Evolutionary conservation across 2,113 vertebrate species (phyloP).

Genomic region (Spea bombifrons): DNA sequence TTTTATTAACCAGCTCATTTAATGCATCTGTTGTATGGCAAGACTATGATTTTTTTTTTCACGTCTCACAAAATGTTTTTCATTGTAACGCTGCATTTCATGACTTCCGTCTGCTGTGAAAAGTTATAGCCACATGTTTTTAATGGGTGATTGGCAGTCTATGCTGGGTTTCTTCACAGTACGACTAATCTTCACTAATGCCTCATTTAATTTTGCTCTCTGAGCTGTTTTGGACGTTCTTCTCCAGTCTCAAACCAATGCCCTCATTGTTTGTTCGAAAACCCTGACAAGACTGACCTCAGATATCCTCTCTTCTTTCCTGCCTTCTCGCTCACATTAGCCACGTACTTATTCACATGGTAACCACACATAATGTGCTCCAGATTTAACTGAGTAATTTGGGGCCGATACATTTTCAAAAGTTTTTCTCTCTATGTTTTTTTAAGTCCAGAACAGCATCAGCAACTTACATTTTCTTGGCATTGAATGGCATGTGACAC

Average conservation of each 20-base stretch:
- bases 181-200: conserved; percentile 63
- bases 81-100: not conserved
- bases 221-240: conserved; percentile 58
- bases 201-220: conserved; percentile 67
- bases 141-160: conserved; percentile 56
- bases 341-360: conserved; percentile 79
- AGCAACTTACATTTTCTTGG: conserved; percentile 65
- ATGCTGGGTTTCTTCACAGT: conserved; percentile 54
- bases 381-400: conserved; percentile 69
- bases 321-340: conserved; percentile 63
- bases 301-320: conserved; percentile 73
- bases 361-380: conserved; percentile 75
- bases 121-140: conserved; percentile 57
- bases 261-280: conserved; percentile 74
- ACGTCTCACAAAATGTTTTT: not conserved
- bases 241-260: conserved; percentile 67
- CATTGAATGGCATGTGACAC: conserved; percentile 59
- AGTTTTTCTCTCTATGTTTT: too few relatives aligned
- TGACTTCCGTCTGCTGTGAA: conserved; percentile 51
- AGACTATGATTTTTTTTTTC: too few relatives aligned
- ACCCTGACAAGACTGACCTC: conserved; percentile 76
- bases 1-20: too few relatives aligned
- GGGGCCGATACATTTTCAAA: conserved; percentile 51
- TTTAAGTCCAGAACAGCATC: conserved; percentile 60
- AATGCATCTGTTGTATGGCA: too few relatives aligned